A percentile compares a stretch with the other conserved stretches of the same genome.
These are phyloP conservation scores for Podocnemis expansa DNA, from an alignment of 2,113 vertebrate genomes.

Conservation along the genomic window DNA sequence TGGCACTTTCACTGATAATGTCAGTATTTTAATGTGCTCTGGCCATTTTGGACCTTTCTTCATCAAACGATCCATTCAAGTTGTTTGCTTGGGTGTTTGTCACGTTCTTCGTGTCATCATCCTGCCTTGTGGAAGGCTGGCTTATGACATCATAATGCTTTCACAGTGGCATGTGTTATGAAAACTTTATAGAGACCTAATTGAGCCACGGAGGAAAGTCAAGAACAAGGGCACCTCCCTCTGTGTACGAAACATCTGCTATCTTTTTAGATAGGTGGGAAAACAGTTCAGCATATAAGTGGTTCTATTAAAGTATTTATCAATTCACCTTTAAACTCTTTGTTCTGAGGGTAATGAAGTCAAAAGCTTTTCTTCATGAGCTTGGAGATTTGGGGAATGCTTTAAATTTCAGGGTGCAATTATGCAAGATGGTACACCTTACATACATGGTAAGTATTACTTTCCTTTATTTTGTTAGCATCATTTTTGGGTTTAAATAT, in stretches of 20 bases:
- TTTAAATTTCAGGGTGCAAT: background rate
- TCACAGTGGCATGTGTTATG: background rate
- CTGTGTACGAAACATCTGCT: background rate
- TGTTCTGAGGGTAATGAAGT: background rate
- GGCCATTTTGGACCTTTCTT: background rate
- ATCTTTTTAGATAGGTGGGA: background rate
- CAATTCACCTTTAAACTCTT: rapidly evolving
- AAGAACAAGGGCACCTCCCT: too few species aligned
- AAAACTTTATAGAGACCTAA: rapidly evolving
- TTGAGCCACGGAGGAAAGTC: background rate
- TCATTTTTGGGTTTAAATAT: background rate
- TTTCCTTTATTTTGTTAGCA: background rate
- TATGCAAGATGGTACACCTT: background rate
- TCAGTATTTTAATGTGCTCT: background rate
- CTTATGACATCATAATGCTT: constrained; percentile 61
- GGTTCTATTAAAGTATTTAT: rapidly evolving
- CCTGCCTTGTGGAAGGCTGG: background rate
- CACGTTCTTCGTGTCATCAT: background rate
- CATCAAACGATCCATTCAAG: background rate
- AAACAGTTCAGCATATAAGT: background rate
- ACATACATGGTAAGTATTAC: background rate
- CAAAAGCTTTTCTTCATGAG: background rate
- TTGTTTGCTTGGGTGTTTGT: background rate
- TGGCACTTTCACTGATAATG: too few species aligned
- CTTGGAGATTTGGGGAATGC: background rate